Base-by-base conservation (phyloP, 2,797 vertebrate species). In the Amniataba percoides region DNA sequence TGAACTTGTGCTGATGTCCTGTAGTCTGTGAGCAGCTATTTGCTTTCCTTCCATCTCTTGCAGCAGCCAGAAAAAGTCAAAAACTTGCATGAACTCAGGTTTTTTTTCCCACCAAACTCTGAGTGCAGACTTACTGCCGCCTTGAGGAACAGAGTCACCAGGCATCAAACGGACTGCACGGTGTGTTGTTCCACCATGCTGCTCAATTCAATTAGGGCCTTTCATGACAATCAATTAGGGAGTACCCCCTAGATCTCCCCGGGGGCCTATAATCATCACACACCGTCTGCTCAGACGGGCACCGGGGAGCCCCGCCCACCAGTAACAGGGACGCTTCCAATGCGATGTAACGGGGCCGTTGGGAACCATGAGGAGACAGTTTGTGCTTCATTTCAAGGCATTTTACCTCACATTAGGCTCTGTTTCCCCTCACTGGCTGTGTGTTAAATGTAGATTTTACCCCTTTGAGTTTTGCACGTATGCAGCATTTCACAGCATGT, bases 221-320 rank as follows among this genome's bases (percentile, higher is more conserved):
- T 93, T 94, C 89, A 92, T 91, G 79, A 88, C 89, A 94, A 94
- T 94, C 94, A 93, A 92, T 95, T 95, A 94, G 92, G 85, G 80
- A 87, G 93, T 83, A 84, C 87, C 94, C 92, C 91, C 90, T 83
- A 90, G 89, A 91, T 91, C 92, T 95, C 94, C 94, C 93, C 83
- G 69, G 93, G 92, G 91, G 92, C 90, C 93, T 89, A 88, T 94
- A 95, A 95, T 96, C 95, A 95, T 94, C 94, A 85, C 81, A 82
- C 83, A 71, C 88, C 80, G 83, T 85, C 90, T 90, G 90, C 85
- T 89, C 80, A 49, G 72, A 71, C 55, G 14, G 80, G 53, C 84
- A 51, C 82, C 2, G 73, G 79, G 81, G 79, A 85, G 83, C 81
- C 77, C 77, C 75, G 48, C 73, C 79, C 78, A 71, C 65, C 57